These are phyloP conservation scores for Condylura cristata DNA, from an alignment of 2,113 vertebrate genomes.

Conservation along the genomic window DNA sequence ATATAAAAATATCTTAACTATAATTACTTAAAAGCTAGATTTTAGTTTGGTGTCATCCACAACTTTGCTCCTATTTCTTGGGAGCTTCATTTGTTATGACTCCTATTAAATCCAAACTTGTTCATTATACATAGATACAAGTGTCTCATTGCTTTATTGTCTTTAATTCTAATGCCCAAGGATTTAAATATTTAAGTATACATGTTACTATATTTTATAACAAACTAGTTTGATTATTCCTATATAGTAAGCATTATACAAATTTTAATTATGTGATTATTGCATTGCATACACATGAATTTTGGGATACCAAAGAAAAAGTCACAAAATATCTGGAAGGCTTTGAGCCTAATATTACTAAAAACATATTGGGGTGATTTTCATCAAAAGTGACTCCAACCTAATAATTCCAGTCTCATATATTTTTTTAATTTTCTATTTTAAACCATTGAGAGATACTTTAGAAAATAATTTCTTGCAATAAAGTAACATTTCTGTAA, in stretches of 20 bases:
- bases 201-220: neutral
- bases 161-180: neutral
- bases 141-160: neutral
- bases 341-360: neutral
- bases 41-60: neutral
- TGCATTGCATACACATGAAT: neutral
- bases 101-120: neutral
- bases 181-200: constrained; percentile 26
- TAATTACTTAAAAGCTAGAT: constrained; percentile 19
- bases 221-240: neutral
- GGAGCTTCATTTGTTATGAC: constrained; percentile 9
- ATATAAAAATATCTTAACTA: neutral
- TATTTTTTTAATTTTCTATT: neutral
- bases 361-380: neutral
- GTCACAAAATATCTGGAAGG: neutral
- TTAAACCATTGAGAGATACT: neutral
- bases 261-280: neutral
- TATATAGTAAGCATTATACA: neutral
- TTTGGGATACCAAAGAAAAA: constrained; percentile 7
- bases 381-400: neutral
- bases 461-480: constrained; percentile 3
- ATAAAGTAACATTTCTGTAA: constrained; percentile 19
- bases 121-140: neutral
- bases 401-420: neutral
- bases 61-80: constrained; percentile 20